Base-by-base conservation (phyloP, 2,113 vertebrate genomes). In the Tragelaphus imberbis region DNA sequence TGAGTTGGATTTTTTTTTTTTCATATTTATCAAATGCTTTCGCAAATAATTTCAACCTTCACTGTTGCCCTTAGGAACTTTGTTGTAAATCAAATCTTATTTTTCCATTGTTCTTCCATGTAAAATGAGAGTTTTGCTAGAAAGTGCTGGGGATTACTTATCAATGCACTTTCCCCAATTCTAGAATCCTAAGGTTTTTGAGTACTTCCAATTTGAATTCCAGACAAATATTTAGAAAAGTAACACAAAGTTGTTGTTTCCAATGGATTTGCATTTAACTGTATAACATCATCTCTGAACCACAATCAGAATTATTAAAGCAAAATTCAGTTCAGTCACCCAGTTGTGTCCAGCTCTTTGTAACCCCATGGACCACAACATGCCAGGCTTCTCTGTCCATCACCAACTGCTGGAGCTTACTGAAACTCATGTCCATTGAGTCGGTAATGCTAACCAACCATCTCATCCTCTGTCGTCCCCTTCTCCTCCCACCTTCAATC, bases 361-460 rank as follows among this genome's bases (percentile, higher is more conserved):
- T 2, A 2, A 71, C n/a, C 19, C 9, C 68, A 40, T 71, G 68
- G 19, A 71, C n/a, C 19, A 40, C 19, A 71, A 19, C 19, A 21
- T 0, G 1, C n/a, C 68, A 71, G n/a, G 9, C 19, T 23, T 71
- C 68, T 2, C n/a, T 71, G n/a, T 71, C 68, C 19, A 71, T 71
- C 68, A 71, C 2, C 68, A 71, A 12, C n/a, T 71, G 2, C 68
- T 36, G 19, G n/a, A 36, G n/a, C 2, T 40, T 40, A 3, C 9
- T 71, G 19, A 40, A 6, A 71, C n/a, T 71, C n/a, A 71, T 6
- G 10, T 71, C 19, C 19, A 40, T 23, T 40, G 68, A 71, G n/a
- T 23, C n/a, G 0, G 5, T 40, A 23, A 68, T 12, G n/a, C 19
- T 19, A 36, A 23, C 65, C 17, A 36, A 36, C 68, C 5, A 23